phyloP scores from a whole-genome alignment of 2,888 invertebrate genomes.

The Nasonovia ribisnigri region DNA sequence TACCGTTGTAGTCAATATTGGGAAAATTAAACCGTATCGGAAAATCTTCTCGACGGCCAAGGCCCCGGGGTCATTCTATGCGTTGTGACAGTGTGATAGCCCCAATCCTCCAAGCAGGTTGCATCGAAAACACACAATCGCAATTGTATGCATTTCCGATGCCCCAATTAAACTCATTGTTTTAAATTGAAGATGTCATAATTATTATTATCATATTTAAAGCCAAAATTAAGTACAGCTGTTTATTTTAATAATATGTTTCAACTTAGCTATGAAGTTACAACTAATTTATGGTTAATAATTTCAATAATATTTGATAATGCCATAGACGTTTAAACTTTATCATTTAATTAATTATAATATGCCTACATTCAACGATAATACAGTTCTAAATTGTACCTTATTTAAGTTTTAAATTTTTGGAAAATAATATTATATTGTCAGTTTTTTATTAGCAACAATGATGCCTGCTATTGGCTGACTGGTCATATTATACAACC shows the following conservation, averaged over 20 bases:
- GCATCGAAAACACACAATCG: not conserved
- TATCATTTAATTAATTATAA: not conserved
- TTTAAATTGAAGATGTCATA: not conserved
- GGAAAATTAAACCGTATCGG: not conserved
- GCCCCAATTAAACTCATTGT: not conserved
- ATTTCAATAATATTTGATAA: not conserved
- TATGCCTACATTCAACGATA: not conserved
- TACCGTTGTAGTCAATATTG: slow-evolving; percentile 7
- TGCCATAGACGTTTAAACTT: not conserved
- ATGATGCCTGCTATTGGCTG: not conserved
- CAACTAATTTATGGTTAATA: not conserved
- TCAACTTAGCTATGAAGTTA: not conserved
- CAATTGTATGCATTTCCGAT: not conserved
- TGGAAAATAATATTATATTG: not conserved
- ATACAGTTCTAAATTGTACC: not conserved
- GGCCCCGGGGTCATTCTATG: not conserved
- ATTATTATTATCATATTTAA: not conserved
- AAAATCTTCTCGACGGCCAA: not conserved
- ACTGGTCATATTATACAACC: no score
- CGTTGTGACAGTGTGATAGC: not conserved
- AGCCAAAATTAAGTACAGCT: not conserved
- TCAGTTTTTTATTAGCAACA: not conserved
- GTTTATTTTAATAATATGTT: not conserved
- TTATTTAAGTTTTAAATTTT: not conserved
- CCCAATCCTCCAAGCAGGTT: not conserved